Conservation (phyloP, 2,888 invertebrate genomes). For the Sarcophaga subvicina region DNA sequence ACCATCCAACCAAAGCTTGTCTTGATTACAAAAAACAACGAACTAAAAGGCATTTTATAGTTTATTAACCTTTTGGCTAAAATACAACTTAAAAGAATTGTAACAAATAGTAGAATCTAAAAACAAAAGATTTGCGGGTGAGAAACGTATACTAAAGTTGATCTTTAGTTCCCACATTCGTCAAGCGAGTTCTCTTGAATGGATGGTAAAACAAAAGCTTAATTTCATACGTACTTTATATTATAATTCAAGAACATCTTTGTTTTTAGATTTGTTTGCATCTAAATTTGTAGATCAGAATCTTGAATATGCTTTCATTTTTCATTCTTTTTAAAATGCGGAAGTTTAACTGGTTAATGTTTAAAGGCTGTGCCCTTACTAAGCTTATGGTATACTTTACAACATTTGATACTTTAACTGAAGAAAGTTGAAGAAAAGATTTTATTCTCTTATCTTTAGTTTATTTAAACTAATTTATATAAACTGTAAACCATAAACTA, state of each 20-base stretch:
- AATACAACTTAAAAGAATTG: not conserved
- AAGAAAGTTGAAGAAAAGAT: too few species aligned
- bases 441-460: too few species aligned
- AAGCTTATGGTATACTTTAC: too few species aligned
- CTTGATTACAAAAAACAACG: constrained; percentile 4
- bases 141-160: constrained; percentile 14
- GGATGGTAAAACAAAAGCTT: constrained; percentile 24
- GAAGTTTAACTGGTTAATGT: constrained; percentile 2
- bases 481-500: too few species aligned
- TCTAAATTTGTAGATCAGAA: constrained; percentile 7
- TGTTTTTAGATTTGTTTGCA: not conserved
- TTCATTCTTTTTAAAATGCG: constrained; percentile 13
- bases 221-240: constrained; percentile 39
- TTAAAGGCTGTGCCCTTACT: too few species aligned
- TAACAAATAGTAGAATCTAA: constrained; percentile 4
- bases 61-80: constrained; percentile 53
- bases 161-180: constrained; percentile 51
- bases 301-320: constrained; percentile 9
- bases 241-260: constrained; percentile 37
- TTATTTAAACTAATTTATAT: too few species aligned
- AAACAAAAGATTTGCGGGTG: constrained; percentile 46
- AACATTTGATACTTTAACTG: too few species aligned
- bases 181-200: constrained; percentile 11
- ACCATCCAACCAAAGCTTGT: not conserved
- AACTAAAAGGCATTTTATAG: constrained; percentile 44